Conservation (phyloP, 2,888 invertebrate genomes). For the Coelopa pilipes region DNA sequence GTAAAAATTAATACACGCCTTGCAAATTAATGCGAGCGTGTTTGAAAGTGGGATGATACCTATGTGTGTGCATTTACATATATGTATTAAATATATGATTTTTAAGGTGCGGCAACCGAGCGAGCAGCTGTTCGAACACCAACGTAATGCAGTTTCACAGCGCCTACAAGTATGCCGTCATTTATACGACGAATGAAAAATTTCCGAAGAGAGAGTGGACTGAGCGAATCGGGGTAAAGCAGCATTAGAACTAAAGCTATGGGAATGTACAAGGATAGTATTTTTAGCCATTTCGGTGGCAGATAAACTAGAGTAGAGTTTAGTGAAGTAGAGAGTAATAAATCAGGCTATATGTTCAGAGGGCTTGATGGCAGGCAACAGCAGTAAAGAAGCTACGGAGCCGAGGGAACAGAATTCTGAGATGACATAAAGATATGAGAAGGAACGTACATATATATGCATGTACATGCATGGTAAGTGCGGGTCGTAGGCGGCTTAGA, state of each 20-base stretch:
- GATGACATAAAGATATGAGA: slow-evolving; percentile 1
- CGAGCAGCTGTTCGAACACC: slow-evolving; percentile 29
- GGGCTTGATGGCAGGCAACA: too few relatives aligned
- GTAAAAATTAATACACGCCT: slow-evolving; percentile 23
- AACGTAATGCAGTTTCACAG: slow-evolving; percentile 13
- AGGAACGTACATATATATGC: slow-evolving; percentile 4
- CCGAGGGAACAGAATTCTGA: background rate
- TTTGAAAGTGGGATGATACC: background rate
- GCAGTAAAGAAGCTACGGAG: too few relatives aligned
- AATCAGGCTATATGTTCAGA: background rate
- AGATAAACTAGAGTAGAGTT: slow-evolving; percentile 32
- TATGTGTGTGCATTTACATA: background rate
- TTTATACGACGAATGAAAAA: slow-evolving; percentile 1
- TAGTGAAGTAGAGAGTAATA: slow-evolving; percentile 24
- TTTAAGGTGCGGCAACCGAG: slow-evolving; percentile 35
- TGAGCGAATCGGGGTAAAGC: background rate
- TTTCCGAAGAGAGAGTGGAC: background rate
- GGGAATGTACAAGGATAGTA: slow-evolving; percentile 1
- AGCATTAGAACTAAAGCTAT: slow-evolving; percentile 2
- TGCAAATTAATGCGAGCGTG: background rate
- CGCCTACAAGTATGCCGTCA: slow-evolving; percentile 21
- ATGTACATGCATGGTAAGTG: slow-evolving; percentile 10
- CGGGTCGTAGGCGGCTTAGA: slow-evolving; percentile 18
- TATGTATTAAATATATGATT: slow-evolving; percentile 1
- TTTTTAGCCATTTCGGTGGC: slow-evolving; percentile 4